A percentile compares a stretch with the other conserved stretches of the same genome.
Conservation (phyloP, 1,140 invertebrate species). For the Trachymyrmex cornetzi region DNA sequence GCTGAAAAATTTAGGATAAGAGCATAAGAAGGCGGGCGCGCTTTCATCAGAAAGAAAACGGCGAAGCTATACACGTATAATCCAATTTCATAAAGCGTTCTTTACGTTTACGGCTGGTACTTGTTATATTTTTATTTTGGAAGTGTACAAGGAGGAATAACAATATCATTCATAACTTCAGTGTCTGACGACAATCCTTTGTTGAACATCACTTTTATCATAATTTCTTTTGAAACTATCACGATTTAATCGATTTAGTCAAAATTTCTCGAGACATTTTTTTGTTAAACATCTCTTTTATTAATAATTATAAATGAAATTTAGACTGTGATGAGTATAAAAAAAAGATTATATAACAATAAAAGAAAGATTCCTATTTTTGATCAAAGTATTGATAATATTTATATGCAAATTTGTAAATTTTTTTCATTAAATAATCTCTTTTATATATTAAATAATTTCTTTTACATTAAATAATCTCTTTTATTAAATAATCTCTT, state of each 20-base stretch:
- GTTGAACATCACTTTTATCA: background rate
- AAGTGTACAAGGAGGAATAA: background rate
- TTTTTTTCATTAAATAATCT: too few species aligned
- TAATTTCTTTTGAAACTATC: background rate
- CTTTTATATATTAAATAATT: too few species aligned
- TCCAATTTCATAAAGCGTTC: constrained; percentile 6
- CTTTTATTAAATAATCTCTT: too few species aligned
- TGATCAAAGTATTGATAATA: too few species aligned
- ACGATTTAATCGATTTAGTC: background rate
- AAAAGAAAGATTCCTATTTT: too few species aligned
- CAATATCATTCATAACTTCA: background rate
- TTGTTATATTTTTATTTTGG: background rate
- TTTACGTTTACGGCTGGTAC: constrained; percentile 23
- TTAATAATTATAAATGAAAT: too few species aligned
- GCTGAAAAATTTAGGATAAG: constrained; percentile 31
- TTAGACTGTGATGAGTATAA: too few species aligned
- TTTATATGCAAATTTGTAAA: too few species aligned
- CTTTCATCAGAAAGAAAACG: background rate
- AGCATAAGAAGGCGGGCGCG: background rate
- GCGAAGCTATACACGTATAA: background rate
- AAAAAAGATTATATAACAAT: too few species aligned
- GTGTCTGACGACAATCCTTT: background rate
- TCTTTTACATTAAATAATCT: too few species aligned
- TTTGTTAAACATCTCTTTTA: too few species aligned
- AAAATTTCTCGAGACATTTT: background rate